Evolutionary conservation across 2,888 invertebrate genomes (phyloP).

Genomic region (Campoletis raptor): DNA sequence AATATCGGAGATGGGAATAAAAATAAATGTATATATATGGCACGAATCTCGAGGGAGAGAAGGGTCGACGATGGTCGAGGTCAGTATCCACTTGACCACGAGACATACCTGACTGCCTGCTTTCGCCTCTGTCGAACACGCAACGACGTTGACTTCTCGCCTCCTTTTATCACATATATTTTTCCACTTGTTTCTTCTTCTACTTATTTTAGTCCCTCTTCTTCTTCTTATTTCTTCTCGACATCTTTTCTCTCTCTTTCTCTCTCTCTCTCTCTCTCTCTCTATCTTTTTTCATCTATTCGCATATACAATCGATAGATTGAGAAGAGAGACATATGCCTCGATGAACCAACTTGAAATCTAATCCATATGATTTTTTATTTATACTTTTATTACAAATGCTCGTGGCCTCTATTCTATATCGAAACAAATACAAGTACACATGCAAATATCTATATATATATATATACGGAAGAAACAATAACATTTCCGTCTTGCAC

Average conservation of each 20-base stretch:
- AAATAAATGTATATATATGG: slow-evolving; percentile 20
- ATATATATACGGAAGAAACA: slow-evolving; percentile 37
- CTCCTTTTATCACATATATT: slow-evolving; percentile 32
- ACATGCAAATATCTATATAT: not conserved
- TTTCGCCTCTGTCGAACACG: slow-evolving; percentile 67
- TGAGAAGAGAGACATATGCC: slow-evolving; percentile 18
- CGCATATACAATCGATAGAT: slow-evolving; percentile 59
- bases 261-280: not conserved
- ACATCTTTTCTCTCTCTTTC: slow-evolving; percentile 12
- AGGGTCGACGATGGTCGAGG: slow-evolving; percentile 71
- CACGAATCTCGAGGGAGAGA: slow-evolving; percentile 63
- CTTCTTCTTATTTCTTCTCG: not conserved
- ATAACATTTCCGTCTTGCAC: slow-evolving; percentile 43
- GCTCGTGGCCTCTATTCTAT: slow-evolving; percentile 13
- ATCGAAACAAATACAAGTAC: not conserved
- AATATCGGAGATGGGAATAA: slow-evolving; percentile 3
- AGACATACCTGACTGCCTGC: slow-evolving; percentile 64
- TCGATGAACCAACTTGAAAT: slow-evolving; percentile 5
- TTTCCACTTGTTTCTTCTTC: slow-evolving; percentile 19
- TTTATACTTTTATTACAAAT: slow-evolving; percentile 2
- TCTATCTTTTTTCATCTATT: slow-evolving; percentile 21
- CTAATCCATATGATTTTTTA: slow-evolving; percentile 37
- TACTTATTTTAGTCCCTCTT: not conserved
- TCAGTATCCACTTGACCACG: slow-evolving; percentile 74
- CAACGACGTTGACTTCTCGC: slow-evolving; percentile 55